A percentile compares a stretch with the other conserved stretches of the same genome.
These are phyloP conservation scores for Acanthurus lineatus DNA, from an alignment of 2,797 vertebrate genomes.

Conservation along the genomic window DNA sequence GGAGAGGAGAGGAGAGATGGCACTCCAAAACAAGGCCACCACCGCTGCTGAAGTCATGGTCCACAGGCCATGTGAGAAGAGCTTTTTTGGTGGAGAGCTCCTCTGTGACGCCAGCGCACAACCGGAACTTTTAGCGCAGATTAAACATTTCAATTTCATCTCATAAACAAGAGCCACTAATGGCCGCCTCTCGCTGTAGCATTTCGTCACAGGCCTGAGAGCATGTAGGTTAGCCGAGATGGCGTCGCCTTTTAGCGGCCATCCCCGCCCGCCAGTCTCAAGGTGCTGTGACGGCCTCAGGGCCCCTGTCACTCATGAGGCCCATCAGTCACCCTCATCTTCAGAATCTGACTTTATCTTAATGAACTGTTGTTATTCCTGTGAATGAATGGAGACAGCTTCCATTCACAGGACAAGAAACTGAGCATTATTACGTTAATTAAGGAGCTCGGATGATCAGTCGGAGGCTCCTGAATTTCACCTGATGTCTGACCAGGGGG, in stretches of 20 bases:
- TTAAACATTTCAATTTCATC: constrained; percentile 55
- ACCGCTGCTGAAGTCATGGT: constrained; percentile 75
- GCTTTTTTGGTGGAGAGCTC: constrained; percentile 65
- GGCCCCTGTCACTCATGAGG: constrained; percentile 78
- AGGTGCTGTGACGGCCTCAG: constrained; percentile 70
- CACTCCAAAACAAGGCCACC: constrained; percentile 74
- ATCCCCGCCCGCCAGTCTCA: constrained; percentile 37
- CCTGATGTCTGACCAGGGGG: constrained; percentile 9
- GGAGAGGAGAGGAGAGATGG: constrained; percentile 68
- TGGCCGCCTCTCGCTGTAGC: constrained; percentile 46
- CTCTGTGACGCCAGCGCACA: constrained; percentile 47
- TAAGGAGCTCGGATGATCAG: constrained; percentile 29
- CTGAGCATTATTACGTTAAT: constrained; percentile 56
- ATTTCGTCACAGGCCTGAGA: constrained; percentile 72
- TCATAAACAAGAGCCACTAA: constrained; percentile 31
- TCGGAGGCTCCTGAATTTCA: constrained; percentile 10
- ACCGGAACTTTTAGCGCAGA: constrained; percentile 43
- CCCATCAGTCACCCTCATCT: constrained; percentile 80
- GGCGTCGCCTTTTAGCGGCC: constrained; percentile 52
- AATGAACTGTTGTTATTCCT: constrained; percentile 77
- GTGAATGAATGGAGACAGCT: constrained; percentile 67
- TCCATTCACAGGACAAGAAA: constrained; percentile 65
- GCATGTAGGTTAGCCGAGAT: constrained; percentile 73
- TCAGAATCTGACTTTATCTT: constrained; percentile 83
- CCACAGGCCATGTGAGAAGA: constrained; percentile 74